phyloP scores from a whole-genome alignment of 2,113 vertebrate genomes.

The Vanacampus margaritifer region DNA sequence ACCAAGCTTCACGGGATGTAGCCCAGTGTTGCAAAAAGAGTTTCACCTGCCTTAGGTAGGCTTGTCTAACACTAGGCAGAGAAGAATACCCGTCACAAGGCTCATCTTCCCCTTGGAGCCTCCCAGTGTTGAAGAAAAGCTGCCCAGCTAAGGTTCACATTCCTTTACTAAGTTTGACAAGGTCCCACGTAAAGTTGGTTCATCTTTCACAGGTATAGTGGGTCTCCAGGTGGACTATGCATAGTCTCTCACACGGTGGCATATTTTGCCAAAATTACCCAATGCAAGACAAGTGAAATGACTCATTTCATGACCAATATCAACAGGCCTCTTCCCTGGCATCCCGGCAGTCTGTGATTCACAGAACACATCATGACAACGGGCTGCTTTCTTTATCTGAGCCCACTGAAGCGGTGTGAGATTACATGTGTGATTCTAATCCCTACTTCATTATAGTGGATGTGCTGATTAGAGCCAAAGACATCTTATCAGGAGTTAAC shows the following conservation, averaged over 20 bases:
- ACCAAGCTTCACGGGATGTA: no score
- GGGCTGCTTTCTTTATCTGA: conserved; percentile 37
- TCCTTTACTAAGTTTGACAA: neutral
- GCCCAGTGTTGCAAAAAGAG: no score
- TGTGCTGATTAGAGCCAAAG: conserved; percentile 19
- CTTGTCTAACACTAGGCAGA: neutral
- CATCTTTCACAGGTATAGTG: neutral
- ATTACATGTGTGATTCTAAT: conserved; percentile 50
- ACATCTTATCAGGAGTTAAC: conserved; percentile 35
- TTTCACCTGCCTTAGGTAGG: neutral
- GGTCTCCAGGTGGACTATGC: no score
- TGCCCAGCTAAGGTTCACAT: neutral
- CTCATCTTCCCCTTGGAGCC: no score
- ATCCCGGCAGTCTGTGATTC: neutral
- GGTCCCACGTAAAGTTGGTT: no score
- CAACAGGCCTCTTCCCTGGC: neutral
- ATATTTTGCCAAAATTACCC: neutral
- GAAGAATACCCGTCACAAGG: neutral
- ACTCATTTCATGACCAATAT: neutral
- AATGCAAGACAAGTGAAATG: neutral
- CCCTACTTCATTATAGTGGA: conserved; percentile 26
- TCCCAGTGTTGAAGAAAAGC: no score
- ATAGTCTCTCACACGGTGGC: neutral
- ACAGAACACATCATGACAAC: conserved; percentile 39
- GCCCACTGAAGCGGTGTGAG: conserved; percentile 43